phyloP scores from a whole-genome alignment of 2,888 invertebrate species.

The Nemoura dubitans region DNA sequence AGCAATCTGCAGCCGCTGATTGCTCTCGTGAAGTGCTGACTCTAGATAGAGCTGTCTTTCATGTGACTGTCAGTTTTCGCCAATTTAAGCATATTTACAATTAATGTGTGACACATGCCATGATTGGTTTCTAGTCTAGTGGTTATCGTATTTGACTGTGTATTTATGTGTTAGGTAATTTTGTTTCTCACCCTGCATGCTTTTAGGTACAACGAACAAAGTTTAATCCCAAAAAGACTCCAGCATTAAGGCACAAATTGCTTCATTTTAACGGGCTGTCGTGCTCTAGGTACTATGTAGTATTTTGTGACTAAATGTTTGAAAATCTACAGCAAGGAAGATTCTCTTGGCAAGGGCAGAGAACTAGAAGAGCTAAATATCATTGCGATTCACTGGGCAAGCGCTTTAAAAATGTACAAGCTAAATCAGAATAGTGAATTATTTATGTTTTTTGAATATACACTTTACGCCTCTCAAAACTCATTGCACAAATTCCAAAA shows the following conservation, averaged over 20 bases:
- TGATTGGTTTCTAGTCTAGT: background rate
- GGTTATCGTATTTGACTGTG: background rate
- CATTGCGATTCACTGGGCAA: background rate
- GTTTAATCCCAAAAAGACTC: background rate
- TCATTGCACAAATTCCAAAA: background rate
- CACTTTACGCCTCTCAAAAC: background rate
- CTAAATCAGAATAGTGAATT: background rate
- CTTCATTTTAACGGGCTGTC: background rate
- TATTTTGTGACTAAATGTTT: background rate
- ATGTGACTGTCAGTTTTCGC: slow-evolving; percentile 3
- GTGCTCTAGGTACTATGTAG: background rate
- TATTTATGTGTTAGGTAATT: background rate
- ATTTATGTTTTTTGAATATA: background rate
- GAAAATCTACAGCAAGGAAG: background rate
- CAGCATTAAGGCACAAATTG: background rate
- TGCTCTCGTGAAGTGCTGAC: background rate
- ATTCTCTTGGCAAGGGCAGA: background rate
- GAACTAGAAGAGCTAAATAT: background rate
- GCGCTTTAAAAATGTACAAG: background rate
- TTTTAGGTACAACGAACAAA: background rate
- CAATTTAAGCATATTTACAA: background rate
- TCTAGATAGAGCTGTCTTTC: background rate
- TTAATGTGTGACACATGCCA: background rate
- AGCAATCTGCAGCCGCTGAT: background rate
- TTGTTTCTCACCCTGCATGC: background rate